phyloP scores from a whole-genome alignment of 2,113 vertebrate genomes.

The Eudyptes chrysolophus region DNA sequence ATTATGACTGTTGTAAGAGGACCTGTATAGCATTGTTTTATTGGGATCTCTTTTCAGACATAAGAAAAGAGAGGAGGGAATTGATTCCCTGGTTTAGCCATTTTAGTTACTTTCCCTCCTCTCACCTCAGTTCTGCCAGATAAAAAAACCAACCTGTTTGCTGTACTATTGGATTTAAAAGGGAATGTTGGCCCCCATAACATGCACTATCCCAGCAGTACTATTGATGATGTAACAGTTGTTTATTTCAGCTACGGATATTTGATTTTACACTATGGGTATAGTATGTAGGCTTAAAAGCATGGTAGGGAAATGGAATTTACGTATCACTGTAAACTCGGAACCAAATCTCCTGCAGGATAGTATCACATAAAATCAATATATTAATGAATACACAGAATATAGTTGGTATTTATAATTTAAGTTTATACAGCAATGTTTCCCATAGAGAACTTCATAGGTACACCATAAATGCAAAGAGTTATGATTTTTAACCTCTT shows the following conservation, averaged over 20 bases:
- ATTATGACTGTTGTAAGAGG: not conserved
- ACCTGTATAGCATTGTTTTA: not conserved
- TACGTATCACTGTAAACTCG: constrained; percentile 7
- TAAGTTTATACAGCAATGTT: not conserved
- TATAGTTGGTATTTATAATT: not conserved
- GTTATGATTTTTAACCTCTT: not conserved
- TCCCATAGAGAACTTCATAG: not conserved
- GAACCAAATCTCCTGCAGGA: not conserved
- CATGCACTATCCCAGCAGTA: not conserved
- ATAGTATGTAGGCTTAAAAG: not conserved
- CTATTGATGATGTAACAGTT: not conserved
- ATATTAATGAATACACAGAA: not conserved
- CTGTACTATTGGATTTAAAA: not conserved
- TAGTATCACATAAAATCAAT: not conserved
- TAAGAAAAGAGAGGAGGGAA: rapidly evolving
- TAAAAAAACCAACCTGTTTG: not conserved
- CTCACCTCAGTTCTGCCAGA: not conserved
- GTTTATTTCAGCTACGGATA: not conserved
- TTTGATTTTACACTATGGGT: not conserved
- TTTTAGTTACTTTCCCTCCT: not conserved
- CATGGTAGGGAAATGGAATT: not conserved
- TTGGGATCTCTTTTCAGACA: not conserved
- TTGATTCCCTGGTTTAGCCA: not conserved
- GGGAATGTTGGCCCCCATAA: not conserved
- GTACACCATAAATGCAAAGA: not conserved